Evolutionary conservation across 2,888 invertebrate genomes (phyloP).

Genomic region (Crossocerus cetratus): DNA sequence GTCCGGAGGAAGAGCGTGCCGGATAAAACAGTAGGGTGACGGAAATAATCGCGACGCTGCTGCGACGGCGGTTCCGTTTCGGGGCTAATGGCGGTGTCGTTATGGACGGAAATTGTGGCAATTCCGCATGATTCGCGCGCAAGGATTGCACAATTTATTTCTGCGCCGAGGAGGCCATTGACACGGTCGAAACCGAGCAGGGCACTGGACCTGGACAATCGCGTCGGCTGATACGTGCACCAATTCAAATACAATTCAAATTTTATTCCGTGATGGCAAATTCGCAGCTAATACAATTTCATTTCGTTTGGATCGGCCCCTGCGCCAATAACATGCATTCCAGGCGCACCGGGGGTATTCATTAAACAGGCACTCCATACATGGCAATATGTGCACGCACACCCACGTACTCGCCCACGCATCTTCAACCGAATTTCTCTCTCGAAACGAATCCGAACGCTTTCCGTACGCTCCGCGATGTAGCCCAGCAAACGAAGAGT

Average conservation of each 20-base stretch:
- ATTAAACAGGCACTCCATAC: no score
- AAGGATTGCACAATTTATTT: background rate
- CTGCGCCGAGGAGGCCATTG: background rate
- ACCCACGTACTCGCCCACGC: no score
- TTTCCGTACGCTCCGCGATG: no score
- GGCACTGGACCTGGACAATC: no score
- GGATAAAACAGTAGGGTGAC: conserved; percentile 14
- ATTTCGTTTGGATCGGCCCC: background rate
- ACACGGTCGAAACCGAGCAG: no score
- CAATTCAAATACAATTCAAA: background rate
- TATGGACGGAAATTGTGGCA: background rate
- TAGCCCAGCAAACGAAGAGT: no score
- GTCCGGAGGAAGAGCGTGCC: background rate
- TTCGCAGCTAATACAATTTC: background rate
- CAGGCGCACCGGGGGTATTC: no score
- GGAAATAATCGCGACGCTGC: conserved; percentile 15
- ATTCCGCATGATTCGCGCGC: conserved; percentile 4
- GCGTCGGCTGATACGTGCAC: no score
- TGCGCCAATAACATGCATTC: background rate
- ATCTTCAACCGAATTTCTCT: no score
- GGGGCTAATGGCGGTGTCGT: conserved; percentile 7
- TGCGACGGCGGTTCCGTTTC: conserved; percentile 6
- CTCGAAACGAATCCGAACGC: no score
- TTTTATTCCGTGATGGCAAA: background rate
- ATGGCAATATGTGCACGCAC: no score